Base-by-base conservation (phyloP, 2,888 invertebrate species). In the Drosophila stalkeri region DNA sequence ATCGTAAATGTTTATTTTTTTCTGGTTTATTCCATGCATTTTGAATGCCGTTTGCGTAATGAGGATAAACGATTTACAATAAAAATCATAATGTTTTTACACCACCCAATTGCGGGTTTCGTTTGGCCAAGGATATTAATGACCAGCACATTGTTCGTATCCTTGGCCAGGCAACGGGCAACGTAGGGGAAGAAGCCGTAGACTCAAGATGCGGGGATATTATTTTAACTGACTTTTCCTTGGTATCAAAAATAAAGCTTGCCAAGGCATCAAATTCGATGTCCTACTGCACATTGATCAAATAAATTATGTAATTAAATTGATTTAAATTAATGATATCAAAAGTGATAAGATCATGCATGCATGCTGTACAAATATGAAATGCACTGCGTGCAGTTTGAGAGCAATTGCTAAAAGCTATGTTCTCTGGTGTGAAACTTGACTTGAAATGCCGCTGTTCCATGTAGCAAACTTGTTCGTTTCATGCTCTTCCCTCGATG, bases 1-100 rank as follows among this genome's bases (percentile, higher is more conserved):
- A n/a, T 7, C 8, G 16, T 2, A 4, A 41, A 1, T 31, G 27
- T 59, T 2, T 69, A 77, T 72, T 79, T 72, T 27, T 77, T 66
- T 23, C 77, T 63, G 82, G 77, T 79, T 70, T 67, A 20, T 72
- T 75, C 64, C 52, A 59, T 43, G 60, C 72, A 66, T 77, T 85
- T 51, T 79, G 78, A 77, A 76, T 79, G 80, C 77, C 73, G 76
- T 46, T 51, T 78, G 82, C 87, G 74, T 86, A 88, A 88, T 86
- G 86, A 88, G 81, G 83, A 88, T 88, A 86, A 88, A 83, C 84
- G 88, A 78, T 84, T 84, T 76, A 77, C 77, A 86, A 86, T 89
- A 68, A 81, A 75, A 80, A 81, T 68, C 72, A 68, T 71, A 83
- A 86, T 86, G 73, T 76, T 69, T 67, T 71, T 80, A 72, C 81